A percentile compares a stretch with the other conserved stretches of the same genome.
phyloP scores from a whole-genome alignment of 2,888 invertebrate genomes.

The Liodrosophila aerea region DNA sequence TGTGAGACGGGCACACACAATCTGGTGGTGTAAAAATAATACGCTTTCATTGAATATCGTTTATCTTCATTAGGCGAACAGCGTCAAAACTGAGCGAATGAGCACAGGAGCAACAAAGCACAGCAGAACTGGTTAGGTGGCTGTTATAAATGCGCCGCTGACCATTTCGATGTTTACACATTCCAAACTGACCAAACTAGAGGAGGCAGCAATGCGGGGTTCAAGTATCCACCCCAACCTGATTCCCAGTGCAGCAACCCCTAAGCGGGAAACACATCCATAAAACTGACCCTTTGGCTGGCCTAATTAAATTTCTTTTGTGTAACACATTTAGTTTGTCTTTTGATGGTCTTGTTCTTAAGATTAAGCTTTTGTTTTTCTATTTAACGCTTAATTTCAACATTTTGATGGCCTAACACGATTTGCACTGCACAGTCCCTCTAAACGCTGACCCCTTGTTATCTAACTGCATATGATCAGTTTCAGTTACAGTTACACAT shows the following conservation, averaged over 20 bases:
- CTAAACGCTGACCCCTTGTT: constrained; percentile 59
- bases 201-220: constrained; percentile 21
- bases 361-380: constrained; percentile 76
- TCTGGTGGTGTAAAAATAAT: constrained; percentile 59
- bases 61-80: constrained; percentile 71
- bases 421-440: constrained; percentile 37
- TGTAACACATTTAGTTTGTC: constrained; percentile 63
- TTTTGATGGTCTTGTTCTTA: constrained; percentile 65
- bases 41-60: constrained; percentile 66
- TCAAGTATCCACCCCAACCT: constrained; percentile 60
- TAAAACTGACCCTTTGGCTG: constrained; percentile 44
- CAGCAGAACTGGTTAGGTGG: constrained; percentile 47
- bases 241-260: constrained; percentile 46
- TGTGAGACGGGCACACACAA: constrained; percentile 15
- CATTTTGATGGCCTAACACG: constrained; percentile 72
- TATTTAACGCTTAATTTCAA: constrained; percentile 75
- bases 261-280: constrained; percentile 13
- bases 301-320: constrained; percentile 71
- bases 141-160: constrained; percentile 51
- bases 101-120: constrained; percentile 26
- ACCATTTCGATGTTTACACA: constrained; percentile 24
- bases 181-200: too few relatives aligned
- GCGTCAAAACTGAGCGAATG: constrained; percentile 52
- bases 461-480: constrained; percentile 41
- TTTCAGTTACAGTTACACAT: constrained; percentile 43